These are phyloP conservation scores for Antheraea assamensis DNA, from an alignment of 2,888 invertebrate genomes.

Conservation along the genomic window DNA sequence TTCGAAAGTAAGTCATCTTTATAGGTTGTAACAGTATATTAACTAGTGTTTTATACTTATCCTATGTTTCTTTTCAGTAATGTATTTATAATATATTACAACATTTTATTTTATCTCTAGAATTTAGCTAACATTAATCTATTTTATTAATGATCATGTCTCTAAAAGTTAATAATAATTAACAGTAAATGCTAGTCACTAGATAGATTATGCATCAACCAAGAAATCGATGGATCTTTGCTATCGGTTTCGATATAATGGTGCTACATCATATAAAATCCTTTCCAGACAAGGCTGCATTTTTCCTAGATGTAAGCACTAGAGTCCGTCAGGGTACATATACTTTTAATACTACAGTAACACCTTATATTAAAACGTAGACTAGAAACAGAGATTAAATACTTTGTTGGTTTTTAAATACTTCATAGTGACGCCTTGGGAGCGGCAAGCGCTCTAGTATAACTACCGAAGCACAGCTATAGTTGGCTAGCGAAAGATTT, in stretches of 20 bases:
- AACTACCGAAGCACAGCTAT: too few relatives aligned
- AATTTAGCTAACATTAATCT: background rate
- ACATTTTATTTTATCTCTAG: background rate
- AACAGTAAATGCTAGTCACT: background rate
- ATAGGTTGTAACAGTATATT: background rate
- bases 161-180: background rate
- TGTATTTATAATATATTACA: background rate
- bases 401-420: too few relatives aligned
- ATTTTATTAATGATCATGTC: background rate
- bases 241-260: constrained; percentile 42
- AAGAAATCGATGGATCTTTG: constrained; percentile 40
- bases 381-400: background rate
- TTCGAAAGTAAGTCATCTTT: too few relatives aligned
- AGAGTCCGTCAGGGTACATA: constrained; percentile 75
- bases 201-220: constrained; percentile 47
- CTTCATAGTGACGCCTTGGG: too few relatives aligned
- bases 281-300: constrained; percentile 78
- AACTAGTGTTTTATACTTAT: background rate
- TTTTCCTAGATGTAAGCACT: constrained; percentile 63
- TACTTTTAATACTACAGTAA: background rate
- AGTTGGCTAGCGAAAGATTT: too few relatives aligned
- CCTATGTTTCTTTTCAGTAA: background rate
- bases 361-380: background rate
- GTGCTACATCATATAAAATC: constrained; percentile 60
- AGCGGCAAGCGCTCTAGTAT: too few relatives aligned